phyloP scores from a whole-genome alignment of 2,113 vertebrate genomes.

The Carassius gibelio region DNA sequence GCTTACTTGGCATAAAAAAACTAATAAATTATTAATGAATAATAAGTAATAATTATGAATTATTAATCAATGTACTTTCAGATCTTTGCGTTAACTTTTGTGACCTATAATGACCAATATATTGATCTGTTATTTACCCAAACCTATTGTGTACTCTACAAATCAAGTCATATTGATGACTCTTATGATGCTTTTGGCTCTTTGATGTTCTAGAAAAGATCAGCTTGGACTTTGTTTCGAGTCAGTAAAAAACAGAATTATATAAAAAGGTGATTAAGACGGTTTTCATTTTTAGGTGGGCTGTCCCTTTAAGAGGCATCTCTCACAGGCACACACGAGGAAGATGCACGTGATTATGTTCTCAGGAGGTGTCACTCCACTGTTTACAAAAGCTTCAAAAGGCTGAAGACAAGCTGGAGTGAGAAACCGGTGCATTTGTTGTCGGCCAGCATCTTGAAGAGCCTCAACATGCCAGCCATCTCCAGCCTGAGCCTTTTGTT shows the following conservation, averaged over 20 bases:
- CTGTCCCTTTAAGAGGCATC: not conserved
- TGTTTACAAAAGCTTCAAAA: slow-evolving; percentile 47
- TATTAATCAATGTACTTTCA: too few species aligned
- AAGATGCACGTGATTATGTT: slow-evolving; percentile 2
- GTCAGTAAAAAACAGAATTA: too few species aligned
- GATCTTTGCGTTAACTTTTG: not conserved
- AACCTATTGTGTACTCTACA: not conserved
- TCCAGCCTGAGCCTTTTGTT: slow-evolving; percentile 49
- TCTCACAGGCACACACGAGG: slow-evolving; percentile 1
- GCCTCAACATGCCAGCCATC: slow-evolving; percentile 25
- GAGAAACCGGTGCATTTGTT: slow-evolving; percentile 42
- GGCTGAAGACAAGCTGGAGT: slow-evolving; percentile 18
- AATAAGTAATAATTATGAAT: too few species aligned
- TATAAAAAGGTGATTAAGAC: not conserved
- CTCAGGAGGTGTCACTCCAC: slow-evolving; percentile 46
- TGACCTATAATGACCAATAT: not conserved
- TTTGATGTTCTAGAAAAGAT: not conserved
- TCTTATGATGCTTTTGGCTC: not conserved
- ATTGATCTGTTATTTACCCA: not conserved
- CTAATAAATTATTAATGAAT: not conserved
- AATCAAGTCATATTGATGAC: not conserved
- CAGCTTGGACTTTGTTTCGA: not conserved
- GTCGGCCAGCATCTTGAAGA: slow-evolving; percentile 40
- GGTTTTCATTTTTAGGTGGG: not conserved
- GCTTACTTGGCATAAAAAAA: not conserved